Evolutionary conservation across 2,113 vertebrate genomes (phyloP).

Genomic region (Pipra filicauda): DNA sequence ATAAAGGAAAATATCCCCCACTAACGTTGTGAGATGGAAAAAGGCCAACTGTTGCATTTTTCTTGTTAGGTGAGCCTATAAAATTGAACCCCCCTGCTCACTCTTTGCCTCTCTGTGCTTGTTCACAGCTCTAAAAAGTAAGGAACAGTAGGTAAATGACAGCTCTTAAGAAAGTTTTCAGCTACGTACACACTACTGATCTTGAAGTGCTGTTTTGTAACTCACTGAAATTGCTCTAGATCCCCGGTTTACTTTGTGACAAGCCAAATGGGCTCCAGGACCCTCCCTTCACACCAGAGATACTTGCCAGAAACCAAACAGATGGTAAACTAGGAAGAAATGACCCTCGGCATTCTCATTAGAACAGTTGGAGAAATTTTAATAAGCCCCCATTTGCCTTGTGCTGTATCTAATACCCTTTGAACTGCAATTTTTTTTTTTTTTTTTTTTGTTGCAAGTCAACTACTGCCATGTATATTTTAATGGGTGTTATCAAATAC

Average conservation of each 20-base stretch:
- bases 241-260: conserved; percentile 59
- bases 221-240: conserved; percentile 60
- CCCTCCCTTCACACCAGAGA: conserved; percentile 66
- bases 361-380: conserved; percentile 77
- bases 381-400: conserved; percentile 73
- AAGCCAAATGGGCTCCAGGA: conserved; percentile 71
- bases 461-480: conserved; percentile 78
- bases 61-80: not conserved
- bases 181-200: not conserved
- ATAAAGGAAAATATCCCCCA: not conserved
- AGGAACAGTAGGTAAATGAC: conserved; percentile 6
- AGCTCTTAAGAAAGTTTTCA: conserved; percentile 15
- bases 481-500: conserved; percentile 79
- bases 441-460: conserved; percentile 65
- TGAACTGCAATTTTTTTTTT: conserved; percentile 68
- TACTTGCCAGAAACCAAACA: conserved; percentile 77
- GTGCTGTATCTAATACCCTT: conserved; percentile 74
- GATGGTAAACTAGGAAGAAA: conserved; percentile 78
- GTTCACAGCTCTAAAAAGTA: not conserved
- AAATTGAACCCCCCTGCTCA: not conserved
- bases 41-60: conserved; percentile 29
- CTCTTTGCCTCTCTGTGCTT: not conserved
- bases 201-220: conserved; percentile 24
- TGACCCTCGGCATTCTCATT: conserved; percentile 79
- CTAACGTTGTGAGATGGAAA: not conserved